Percentiles rank a stretch among this genome's conserved stretches.
phyloP scores from a whole-genome alignment of 2,113 vertebrate genomes.

The Dryoscopus gambensis region DNA sequence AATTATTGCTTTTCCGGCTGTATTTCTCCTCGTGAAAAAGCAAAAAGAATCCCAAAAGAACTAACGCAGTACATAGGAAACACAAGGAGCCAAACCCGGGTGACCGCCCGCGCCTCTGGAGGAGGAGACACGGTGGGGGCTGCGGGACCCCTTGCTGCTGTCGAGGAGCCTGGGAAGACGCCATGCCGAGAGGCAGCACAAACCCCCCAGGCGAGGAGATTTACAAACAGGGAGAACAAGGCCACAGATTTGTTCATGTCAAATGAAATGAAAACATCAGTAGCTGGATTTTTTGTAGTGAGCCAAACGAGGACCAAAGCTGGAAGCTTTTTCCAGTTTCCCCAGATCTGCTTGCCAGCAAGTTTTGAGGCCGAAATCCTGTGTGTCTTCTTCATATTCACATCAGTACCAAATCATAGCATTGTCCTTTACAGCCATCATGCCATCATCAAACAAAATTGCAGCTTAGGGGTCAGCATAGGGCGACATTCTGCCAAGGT shows the following conservation, averaged over 20 bases:
- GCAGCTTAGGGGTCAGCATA: not conserved
- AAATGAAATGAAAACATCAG: not conserved
- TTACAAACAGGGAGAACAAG: not conserved
- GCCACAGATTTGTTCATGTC: not conserved
- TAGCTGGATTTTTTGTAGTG: not conserved
- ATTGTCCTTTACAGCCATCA: not conserved
- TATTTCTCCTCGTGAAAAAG: not conserved
- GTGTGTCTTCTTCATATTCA: not conserved
- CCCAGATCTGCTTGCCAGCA: not conserved
- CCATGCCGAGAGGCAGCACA: not conserved
- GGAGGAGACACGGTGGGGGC: not conserved
- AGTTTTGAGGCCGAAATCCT: not conserved
- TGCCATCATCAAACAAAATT: not conserved
- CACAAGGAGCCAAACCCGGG: not conserved
- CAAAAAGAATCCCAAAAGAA: not conserved
- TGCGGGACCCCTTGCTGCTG: not conserved
- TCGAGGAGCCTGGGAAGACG: accelerated
- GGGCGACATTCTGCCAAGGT: accelerated
- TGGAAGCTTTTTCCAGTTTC: not conserved
- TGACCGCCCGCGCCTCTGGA: accelerated
- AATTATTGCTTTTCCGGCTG: not conserved
- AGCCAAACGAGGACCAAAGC: not conserved
- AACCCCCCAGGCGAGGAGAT: not conserved
- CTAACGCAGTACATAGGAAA: not conserved
- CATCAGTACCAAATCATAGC: not conserved